phyloP scores from a whole-genome alignment of 2,797 vertebrate genomes.

The Rhinoraja longicauda region DNA sequence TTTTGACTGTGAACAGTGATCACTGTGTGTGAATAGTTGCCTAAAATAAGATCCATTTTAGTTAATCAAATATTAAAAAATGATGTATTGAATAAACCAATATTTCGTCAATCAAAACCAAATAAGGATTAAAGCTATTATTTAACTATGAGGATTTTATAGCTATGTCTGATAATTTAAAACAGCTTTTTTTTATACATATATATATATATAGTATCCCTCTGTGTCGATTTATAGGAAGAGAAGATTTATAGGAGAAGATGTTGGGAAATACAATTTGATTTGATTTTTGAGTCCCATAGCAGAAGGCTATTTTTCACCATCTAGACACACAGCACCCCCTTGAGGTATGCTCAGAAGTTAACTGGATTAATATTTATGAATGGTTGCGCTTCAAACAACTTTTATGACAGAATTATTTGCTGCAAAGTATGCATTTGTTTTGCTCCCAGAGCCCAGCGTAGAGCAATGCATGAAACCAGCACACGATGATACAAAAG shows the following conservation, averaged over 20 bases:
- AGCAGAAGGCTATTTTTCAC: not conserved
- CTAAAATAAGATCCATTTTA: not conserved
- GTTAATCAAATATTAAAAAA: not conserved
- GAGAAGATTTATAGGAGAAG: not conserved
- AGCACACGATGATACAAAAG: not conserved
- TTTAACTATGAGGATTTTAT: not conserved
- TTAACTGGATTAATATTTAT: constrained; percentile 23
- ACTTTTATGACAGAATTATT: not conserved
- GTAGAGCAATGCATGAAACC: not conserved
- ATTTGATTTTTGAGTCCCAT: not conserved
- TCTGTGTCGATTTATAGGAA: not conserved
- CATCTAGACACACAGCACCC: not conserved
- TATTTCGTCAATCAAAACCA: not conserved
- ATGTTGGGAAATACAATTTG: not conserved
- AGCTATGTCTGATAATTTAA: not conserved
- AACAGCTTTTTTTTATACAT: not conserved
- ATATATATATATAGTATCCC: too few species aligned
- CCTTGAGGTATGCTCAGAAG: not conserved
- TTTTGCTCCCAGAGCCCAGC: not conserved
- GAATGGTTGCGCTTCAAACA: not conserved
- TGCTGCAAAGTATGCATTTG: not conserved
- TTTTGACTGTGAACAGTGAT: not conserved
- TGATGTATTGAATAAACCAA: not conserved
- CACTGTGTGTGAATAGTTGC: not conserved
- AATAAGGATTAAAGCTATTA: not conserved